Conservation (phyloP, 2,888 invertebrate genomes). For the Folsomia candida region DNA sequence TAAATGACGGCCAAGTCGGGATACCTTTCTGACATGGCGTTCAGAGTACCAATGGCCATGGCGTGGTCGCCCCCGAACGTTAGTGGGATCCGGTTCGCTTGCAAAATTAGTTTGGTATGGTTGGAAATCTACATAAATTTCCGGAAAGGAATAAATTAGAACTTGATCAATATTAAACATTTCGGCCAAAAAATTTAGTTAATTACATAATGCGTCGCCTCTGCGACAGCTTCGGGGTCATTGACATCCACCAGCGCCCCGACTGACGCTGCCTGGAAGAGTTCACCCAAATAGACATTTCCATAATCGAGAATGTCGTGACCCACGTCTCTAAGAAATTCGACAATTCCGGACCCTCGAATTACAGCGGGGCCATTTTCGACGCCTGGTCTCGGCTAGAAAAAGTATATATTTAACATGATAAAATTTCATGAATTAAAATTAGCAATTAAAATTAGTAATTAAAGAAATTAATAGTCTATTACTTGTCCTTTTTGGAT, state of each 20-base stretch:
- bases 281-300: too few species aligned
- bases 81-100: slow-evolving; percentile 51
- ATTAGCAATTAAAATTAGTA: too few species aligned
- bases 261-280: too few species aligned
- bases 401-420: too few species aligned
- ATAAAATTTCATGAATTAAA: too few species aligned
- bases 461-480: too few species aligned
- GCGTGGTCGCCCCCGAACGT: slow-evolving; percentile 59
- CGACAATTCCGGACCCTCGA: slow-evolving; percentile 64
- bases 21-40: slow-evolving; percentile 52
- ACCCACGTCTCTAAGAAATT: slow-evolving; percentile 60
- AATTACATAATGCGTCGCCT: too few species aligned
- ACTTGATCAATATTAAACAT: neutral
- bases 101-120: slow-evolving; percentile 27
- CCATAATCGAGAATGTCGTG: slow-evolving; percentile 72
- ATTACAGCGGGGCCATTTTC: slow-evolving; percentile 68
- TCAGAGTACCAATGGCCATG: slow-evolving; percentile 56
- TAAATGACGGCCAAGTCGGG: slow-evolving; percentile 55
- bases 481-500: slow-evolving; percentile 38
- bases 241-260: too few species aligned
- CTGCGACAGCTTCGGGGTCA: too few species aligned
- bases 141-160: too few species aligned
- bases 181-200: too few species aligned
- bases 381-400: slow-evolving; percentile 70
- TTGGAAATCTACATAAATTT: slow-evolving; percentile 42